Conservation (phyloP, 2,113 vertebrate species). For the Hepsetus odoe region DNA sequence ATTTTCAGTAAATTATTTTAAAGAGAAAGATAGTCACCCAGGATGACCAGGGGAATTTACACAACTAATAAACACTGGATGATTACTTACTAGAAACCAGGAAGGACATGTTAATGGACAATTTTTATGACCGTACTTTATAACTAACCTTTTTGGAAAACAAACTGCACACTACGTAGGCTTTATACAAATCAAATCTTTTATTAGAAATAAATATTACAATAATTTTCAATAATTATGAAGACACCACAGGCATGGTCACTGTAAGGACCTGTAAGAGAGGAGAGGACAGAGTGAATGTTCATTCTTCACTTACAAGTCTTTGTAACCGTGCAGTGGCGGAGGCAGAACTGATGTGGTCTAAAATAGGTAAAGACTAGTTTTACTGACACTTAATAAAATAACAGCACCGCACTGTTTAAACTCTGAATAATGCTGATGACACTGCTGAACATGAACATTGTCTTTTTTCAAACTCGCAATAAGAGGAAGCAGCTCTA, state of each 20-base stretch:
- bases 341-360: too few species aligned
- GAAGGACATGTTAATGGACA: background rate
- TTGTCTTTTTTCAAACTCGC: too few species aligned
- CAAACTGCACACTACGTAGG: background rate
- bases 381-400: too few species aligned
- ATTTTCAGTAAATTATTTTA: background rate
- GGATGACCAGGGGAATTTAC: background rate
- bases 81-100: background rate
- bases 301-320: background rate
- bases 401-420: too few species aligned
- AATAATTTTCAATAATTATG: conserved; percentile 53
- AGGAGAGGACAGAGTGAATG: background rate
- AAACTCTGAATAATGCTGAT: too few species aligned
- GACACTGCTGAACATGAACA: too few species aligned
- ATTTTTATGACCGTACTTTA: background rate
- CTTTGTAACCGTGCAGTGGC: too few species aligned
- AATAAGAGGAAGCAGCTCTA: too few species aligned
- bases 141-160: background rate
- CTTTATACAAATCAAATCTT: conserved; percentile 42
- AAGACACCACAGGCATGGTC: conserved; percentile 69
- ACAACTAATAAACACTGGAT: background rate
- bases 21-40: background rate
- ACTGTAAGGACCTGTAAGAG: conserved; percentile 54
- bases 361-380: too few species aligned
- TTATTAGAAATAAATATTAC: conserved; percentile 41